A percentile compares a stretch with the other conserved stretches of the same genome.
Conservation (phyloP, 2,113 vertebrate species). For the Lophotis ruficrista region DNA sequence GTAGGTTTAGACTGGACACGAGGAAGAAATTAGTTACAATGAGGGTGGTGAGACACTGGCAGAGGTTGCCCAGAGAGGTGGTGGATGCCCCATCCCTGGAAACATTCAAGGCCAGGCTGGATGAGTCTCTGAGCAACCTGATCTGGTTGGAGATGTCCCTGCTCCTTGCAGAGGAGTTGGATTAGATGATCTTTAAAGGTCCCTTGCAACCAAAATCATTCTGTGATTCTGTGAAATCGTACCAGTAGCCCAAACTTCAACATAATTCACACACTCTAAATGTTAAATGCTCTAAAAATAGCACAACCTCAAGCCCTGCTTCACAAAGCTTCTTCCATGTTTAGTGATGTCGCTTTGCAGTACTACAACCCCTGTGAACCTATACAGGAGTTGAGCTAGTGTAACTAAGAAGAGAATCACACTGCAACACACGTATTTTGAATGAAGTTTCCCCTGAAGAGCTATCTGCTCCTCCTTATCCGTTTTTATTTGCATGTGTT, state of each 20-base stretch:
- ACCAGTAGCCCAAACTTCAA: not conserved
- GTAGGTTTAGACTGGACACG: not conserved
- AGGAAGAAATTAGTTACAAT: not conserved
- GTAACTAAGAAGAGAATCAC: not conserved
- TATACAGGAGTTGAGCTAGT: accelerated
- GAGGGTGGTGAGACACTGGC: not conserved
- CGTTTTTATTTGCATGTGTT: not conserved
- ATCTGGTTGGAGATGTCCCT: too few species aligned
- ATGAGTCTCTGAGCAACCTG: too few species aligned
- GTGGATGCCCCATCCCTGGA: too few species aligned
- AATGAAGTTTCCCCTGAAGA: not conserved
- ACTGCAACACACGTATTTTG: not conserved
- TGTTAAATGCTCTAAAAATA: not conserved
- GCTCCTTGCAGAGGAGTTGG: too few species aligned
- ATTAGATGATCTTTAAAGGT: not conserved
- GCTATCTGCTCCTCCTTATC: not conserved
- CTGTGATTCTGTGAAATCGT: not conserved
- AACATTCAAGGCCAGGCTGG: too few species aligned
- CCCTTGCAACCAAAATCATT: not conserved
- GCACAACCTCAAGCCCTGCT: not conserved
- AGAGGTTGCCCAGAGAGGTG: too few species aligned
- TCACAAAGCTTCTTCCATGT: not conserved
- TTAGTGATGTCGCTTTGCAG: not conserved
- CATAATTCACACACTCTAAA: not conserved
- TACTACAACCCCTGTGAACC: not conserved